A percentile compares a stretch with the other conserved stretches of the same genome.
These are phyloP conservation scores for Pelusios castaneus DNA, from an alignment of 2,113 vertebrate genomes.

Conservation along the genomic window DNA sequence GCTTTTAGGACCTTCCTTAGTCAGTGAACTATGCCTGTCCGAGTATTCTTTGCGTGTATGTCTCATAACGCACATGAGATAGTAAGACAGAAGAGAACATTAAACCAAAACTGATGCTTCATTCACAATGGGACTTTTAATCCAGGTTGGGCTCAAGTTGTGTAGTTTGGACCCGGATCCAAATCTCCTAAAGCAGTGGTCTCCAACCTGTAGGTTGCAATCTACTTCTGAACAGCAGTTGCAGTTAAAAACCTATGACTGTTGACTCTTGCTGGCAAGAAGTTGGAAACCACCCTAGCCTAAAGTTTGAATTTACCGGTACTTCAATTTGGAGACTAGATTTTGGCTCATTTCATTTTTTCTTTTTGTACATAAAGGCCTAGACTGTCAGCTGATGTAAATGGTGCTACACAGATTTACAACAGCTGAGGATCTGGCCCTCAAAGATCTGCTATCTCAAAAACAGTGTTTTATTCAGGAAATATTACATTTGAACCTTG, in stretches of 20 bases:
- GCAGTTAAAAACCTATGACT: too few species aligned
- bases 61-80: constrained; percentile 57
- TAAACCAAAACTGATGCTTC: constrained; percentile 40
- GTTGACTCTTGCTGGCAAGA: too few species aligned
- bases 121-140: neutral
- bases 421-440: neutral
- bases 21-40: neutral
- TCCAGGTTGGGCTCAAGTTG: neutral
- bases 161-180: neutral
- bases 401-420: neutral
- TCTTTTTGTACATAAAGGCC: neutral
- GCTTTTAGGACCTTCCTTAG: neutral
- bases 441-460: neutral
- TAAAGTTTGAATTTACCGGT: neutral
- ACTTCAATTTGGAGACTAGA: neutral
- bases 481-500: rapidly evolving
- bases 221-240: too few species aligned
- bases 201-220: too few species aligned
- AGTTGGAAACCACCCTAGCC: too few species aligned
- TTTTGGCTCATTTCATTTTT: neutral
- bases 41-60: constrained; percentile 53
- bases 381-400: neutral
- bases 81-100: constrained; percentile 61
- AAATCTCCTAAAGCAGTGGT: neutral
- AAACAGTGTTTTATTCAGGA: neutral